These are phyloP conservation scores for Brachyopa scutellaris DNA, from an alignment of 2,888 invertebrate species.

Conservation along the genomic window DNA sequence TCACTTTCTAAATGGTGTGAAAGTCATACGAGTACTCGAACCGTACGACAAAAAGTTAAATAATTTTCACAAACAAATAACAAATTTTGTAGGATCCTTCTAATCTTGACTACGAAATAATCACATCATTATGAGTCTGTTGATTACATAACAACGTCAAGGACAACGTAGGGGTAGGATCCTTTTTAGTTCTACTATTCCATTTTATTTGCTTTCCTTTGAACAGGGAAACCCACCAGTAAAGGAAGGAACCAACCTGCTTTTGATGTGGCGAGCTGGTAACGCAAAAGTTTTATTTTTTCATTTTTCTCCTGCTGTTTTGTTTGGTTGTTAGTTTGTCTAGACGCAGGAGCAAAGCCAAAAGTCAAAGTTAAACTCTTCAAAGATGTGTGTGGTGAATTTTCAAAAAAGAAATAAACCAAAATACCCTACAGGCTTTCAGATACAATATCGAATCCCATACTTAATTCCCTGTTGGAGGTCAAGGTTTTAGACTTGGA, in stretches of 20 bases:
- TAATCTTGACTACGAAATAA: conserved; percentile 45
- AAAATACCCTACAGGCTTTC: conserved; percentile 1
- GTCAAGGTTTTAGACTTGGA: conserved; percentile 47
- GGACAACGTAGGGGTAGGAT: conserved; percentile 32
- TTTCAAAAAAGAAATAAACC: neutral
- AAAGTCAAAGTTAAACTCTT: conserved; percentile 42
- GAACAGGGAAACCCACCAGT: conserved; percentile 32
- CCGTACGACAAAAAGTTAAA: too few species aligned
- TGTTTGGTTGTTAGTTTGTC: conserved; percentile 32
- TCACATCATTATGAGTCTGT: conserved; percentile 29
- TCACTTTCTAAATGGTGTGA: too few species aligned
- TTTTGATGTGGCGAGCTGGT: conserved; percentile 64
- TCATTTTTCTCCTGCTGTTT: conserved; percentile 10
- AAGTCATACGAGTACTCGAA: too few species aligned
- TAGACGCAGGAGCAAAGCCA: conserved; percentile 30
- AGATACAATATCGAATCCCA: neutral
- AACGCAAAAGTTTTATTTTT: conserved; percentile 42
- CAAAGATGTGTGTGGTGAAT: neutral
- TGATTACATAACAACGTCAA: conserved; percentile 35
- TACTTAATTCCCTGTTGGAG: conserved; percentile 28
- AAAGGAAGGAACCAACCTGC: conserved; percentile 18
- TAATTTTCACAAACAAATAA: conserved; percentile 1
- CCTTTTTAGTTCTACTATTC: neutral
- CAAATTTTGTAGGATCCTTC: conserved; percentile 50
- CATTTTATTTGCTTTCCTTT: conserved; percentile 26